phyloP scores from a whole-genome alignment of 2,113 vertebrate species.

The Mohoua ochrocephala region DNA sequence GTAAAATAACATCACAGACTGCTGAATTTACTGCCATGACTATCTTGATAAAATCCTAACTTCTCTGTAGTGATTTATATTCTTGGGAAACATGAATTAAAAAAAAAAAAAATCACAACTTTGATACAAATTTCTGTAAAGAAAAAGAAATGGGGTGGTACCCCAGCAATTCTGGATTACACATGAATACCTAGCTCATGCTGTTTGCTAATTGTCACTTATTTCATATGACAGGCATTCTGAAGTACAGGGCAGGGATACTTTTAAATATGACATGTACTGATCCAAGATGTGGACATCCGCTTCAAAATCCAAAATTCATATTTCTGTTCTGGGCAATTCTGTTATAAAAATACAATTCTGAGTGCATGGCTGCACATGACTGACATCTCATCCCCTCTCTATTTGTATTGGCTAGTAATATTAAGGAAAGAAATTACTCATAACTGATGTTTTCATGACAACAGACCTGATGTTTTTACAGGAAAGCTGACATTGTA shows the following conservation, averaged over 20 bases:
- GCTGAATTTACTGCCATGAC: not conserved
- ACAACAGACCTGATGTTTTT: not conserved
- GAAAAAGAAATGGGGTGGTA: not conserved
- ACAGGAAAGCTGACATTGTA: not conserved
- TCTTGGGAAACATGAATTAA: not conserved
- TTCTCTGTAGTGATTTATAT: not conserved
- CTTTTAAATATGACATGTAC: not conserved
- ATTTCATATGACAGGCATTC: not conserved
- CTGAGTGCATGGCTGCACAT: not conserved
- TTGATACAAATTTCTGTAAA: not conserved
- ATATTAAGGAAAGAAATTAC: conserved; percentile 45
- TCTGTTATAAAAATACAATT: not conserved
- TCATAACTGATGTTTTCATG: conserved; percentile 36
- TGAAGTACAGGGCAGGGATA: not conserved
- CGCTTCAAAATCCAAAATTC: not conserved
- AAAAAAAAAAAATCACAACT: not conserved
- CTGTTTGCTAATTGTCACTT: not conserved
- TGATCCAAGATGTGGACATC: not conserved
- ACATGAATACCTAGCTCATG: not conserved
- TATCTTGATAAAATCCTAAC: not conserved
- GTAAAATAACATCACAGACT: not conserved
- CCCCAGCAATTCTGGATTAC: not conserved
- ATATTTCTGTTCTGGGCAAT: not conserved
- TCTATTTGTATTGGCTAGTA: conserved; percentile 15
- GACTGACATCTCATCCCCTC: not conserved